Base-by-base conservation (phyloP, 2,113 vertebrate species). In the Spheniscus mendiculus region DNA sequence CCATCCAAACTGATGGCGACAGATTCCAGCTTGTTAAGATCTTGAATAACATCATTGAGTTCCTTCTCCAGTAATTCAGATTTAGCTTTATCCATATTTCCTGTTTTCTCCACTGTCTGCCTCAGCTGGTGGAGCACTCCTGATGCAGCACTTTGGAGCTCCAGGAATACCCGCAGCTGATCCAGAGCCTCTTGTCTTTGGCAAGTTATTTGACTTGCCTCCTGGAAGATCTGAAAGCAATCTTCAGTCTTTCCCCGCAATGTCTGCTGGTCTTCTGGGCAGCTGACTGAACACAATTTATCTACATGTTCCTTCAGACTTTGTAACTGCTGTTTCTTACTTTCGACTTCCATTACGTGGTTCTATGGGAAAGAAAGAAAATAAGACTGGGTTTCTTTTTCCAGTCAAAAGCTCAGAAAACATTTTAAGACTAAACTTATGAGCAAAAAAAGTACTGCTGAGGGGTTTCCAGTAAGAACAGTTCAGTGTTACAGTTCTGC, bases 181-280 rank as follows among this genome's bases (percentile, higher is more conserved):
- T 94, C 79, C 71, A 99, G 96, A 85, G 98, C 97, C 3, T 98
- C 97, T 73, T 98, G 97, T 52, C 99, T 98, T 77, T 98, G 97
- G 70, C 93, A 96, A 47, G 98, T 97, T 34, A 99, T 98, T 87
- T 98, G 98, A 87, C 97, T 97, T 62, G 99, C 98, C 93, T 99
- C 99, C 86, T 97, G 97, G 11, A 99, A 98, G 20, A 99, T 98
- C 93, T 99, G 99, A 59, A 99, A 95, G 91, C 99, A 99, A 95
- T 99, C 99, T 80, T 99, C 99, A 9, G 93, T 98, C 96, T 98
- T 99, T 94, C 95, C 97, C 85, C 98, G 98, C 50, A 99, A 98
- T 40, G 95, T 93, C 76, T 98, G 98, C 38, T 98, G 97, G 85
- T 99, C 99, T 77, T 98, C 98, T 1, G 96, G 97, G 30, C 95